These are phyloP conservation scores for Xanthia icteritia DNA, from an alignment of 2,888 invertebrate species.

Conservation along the genomic window DNA sequence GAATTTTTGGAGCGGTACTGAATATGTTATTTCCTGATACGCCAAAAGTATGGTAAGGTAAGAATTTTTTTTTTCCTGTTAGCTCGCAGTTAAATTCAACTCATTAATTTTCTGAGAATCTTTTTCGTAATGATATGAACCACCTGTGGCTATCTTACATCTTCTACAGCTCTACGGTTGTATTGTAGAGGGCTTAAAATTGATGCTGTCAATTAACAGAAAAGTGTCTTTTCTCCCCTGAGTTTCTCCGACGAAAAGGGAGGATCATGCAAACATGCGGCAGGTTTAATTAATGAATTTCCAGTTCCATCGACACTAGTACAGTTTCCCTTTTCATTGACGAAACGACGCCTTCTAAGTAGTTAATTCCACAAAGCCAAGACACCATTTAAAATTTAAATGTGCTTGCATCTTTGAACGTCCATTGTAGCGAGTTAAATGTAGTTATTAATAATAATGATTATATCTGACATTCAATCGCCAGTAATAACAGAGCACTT, in stretches of 20 bases:
- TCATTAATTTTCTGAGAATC: neutral
- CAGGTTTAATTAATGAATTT: neutral
- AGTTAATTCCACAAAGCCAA: neutral
- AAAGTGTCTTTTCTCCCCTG: neutral
- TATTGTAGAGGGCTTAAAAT: neutral
- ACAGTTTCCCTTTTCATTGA: neutral
- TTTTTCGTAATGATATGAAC: neutral
- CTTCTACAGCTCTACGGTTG: neutral
- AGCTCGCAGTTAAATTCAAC: neutral
- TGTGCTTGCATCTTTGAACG: neutral
- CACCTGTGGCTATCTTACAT: neutral
- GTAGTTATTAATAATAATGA: constrained; percentile 35
- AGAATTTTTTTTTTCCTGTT: constrained; percentile 17
- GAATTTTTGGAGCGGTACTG: constrained; percentile 21
- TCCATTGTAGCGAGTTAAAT: constrained; percentile 25
- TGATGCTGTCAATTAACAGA: neutral
- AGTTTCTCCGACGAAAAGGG: neutral
- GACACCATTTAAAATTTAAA: neutral
- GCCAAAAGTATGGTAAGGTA: neutral
- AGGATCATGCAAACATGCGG: neutral
- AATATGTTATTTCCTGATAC: constrained; percentile 18
- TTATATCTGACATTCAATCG: constrained; percentile 46
- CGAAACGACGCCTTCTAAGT: neutral
- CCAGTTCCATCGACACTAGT: neutral
- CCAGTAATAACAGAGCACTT: constrained; percentile 37